Percentiles rank a stretch among this genome's conserved stretches.
Evolutionary conservation across 2,888 invertebrate species (phyloP).

Genomic region (Acleris literana): DNA sequence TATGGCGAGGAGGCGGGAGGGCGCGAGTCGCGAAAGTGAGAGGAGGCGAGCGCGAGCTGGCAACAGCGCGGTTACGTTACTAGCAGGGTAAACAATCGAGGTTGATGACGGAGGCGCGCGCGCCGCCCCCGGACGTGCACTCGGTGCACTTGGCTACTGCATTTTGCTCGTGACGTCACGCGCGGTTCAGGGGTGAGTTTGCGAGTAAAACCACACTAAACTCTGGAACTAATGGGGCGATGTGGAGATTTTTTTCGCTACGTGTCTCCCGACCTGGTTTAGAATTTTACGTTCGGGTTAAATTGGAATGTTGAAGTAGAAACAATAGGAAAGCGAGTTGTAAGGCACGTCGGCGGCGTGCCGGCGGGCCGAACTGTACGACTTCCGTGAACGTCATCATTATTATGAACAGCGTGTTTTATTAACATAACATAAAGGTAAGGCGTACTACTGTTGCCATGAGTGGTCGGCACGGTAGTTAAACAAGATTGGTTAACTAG

Average conservation of each 20-base stretch:
- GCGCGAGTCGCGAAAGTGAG: conserved; percentile 78
- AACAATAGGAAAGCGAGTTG: conserved; percentile 9
- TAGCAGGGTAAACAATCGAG: conserved; percentile 80
- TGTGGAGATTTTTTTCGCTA: not conserved
- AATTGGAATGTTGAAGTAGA: not conserved
- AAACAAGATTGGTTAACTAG: conserved; percentile 1
- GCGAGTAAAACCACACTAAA: not conserved
- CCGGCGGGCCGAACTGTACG: conserved; percentile 42
- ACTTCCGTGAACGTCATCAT: conserved; percentile 65
- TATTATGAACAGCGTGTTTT: conserved; percentile 60
- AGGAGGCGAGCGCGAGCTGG: conserved; percentile 75
- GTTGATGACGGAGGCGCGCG: conserved; percentile 75
- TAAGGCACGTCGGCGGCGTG: conserved; percentile 41
- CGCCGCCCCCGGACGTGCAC: conserved; percentile 70
- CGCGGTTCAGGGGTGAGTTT: conserved; percentile 36
- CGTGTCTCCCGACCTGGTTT: conserved; percentile 14
- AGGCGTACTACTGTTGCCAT: conserved; percentile 20
- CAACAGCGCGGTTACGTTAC: conserved; percentile 78
- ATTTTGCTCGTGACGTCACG: conserved; percentile 70
- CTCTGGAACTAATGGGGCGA: too few relatives aligned
- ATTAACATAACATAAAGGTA: conserved; percentile 35
- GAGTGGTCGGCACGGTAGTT: conserved; percentile 10
- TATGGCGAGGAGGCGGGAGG: conserved; percentile 55
- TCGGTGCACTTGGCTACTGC: conserved; percentile 42
- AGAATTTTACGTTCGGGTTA: not conserved